Conservation (phyloP, 2,888 invertebrate species). For the Scaeva pyrastri region DNA sequence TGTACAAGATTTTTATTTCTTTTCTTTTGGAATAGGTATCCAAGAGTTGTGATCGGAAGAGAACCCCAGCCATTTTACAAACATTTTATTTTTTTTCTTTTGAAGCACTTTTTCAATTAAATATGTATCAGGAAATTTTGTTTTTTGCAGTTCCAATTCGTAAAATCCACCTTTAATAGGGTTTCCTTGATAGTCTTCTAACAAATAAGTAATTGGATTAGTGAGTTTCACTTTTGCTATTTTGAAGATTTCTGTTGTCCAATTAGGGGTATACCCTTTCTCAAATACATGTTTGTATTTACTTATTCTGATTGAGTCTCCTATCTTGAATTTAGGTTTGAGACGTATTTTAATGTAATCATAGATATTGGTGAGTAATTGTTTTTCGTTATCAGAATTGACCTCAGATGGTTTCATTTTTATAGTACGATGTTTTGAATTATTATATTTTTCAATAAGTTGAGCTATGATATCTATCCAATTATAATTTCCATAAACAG, state of each 20-base stretch:
- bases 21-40: constrained; percentile 72
- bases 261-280: no score
- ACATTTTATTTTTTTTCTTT: constrained; percentile 72
- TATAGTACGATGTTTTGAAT: not conserved
- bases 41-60: constrained; percentile 77
- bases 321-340: constrained; percentile 20
- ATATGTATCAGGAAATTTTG: constrained; percentile 76
- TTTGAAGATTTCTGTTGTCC: no score
- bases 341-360: constrained; percentile 3
- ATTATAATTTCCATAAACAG: not conserved
- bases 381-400: constrained; percentile 13
- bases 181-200: no score
- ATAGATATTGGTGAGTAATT: not conserved
- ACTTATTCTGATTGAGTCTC: constrained; percentile 36
- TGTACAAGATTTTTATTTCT: constrained; percentile 50
- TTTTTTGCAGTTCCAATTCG: constrained; percentile 78
- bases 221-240: no score
- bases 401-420: no score
- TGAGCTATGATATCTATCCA: constrained; percentile 3
- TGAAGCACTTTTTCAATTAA: constrained; percentile 79
- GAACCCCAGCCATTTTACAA: constrained; percentile 78
- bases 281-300: constrained; percentile 33
- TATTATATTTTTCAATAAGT: not conserved
- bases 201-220: no score
- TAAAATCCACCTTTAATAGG: no score